Evolutionary conservation across 1,140 invertebrate species (phyloP), one percentile per base, ranked within the genome.

Genomic region (Pseudomyrmex flavicornis): DNA sequence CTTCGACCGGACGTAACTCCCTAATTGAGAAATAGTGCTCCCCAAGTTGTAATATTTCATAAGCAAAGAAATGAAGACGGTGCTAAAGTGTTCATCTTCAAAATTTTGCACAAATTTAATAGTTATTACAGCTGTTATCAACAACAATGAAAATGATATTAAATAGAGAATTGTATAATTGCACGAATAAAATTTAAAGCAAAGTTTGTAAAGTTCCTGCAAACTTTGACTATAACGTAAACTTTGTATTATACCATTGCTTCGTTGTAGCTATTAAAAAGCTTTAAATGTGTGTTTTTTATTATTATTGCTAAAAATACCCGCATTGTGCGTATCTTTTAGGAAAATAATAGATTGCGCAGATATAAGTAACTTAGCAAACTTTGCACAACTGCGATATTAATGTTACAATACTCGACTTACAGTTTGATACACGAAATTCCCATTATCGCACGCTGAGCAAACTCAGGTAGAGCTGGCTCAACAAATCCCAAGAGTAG

Each of bases 391-490:
- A 48, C 15, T 48, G 13, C 59, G 7, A 75, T 63, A 75, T 52
- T 75, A 75, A 75, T 63, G 59, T 75, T 63, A 63, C 46, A 63
- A 75, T 61, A 13, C 59, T 75, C n/a, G 15, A 52, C 48, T 62
- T 75, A 75, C 15, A n/a, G 5, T 59, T 52, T 52, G 59, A 15
- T 75, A 75, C 73, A 75, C 9, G 73, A 75, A 75, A 75, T 63
- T 52, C 73, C 15, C 73, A 75, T 75, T 75, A 75, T 52, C 46
- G 59, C 73, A 75, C 20, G 73, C 73, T 75, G 73, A 63, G 73
- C 59, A 15, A n/a, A 75, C 20, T n/a, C 35, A 59, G 58, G 17
- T n/a, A 13, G n/a, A n/a, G n/a, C 35, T 58, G 58, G 46, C 22
- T 75, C 20, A 50, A 75, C 58, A 62, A 75, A 75, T 52, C 46